Evolutionary conservation across 2,888 invertebrate genomes (phyloP).

Genomic region (Fissipunctia ypsillon): DNA sequence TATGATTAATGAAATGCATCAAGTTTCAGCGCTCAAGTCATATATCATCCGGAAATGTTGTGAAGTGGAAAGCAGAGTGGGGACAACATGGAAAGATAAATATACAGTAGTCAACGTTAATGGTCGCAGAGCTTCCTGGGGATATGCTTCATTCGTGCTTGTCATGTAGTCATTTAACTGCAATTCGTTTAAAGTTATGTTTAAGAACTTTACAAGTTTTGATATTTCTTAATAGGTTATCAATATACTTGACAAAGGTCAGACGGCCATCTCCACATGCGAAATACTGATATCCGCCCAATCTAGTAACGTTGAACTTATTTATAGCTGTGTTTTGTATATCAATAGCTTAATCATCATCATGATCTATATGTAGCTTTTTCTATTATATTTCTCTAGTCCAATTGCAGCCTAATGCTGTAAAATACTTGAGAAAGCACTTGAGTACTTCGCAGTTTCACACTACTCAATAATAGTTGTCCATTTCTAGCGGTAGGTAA

Average conservation of each 20-base stretch:
- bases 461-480: not conserved
- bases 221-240: not conserved
- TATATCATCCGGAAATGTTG: constrained; percentile 41
- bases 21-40: constrained; percentile 31
- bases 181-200: too few species aligned
- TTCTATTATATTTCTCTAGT: too few species aligned
- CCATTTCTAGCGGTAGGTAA: not conserved
- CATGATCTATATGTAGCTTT: too few species aligned
- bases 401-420: too few species aligned
- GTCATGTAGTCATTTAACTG: not conserved
- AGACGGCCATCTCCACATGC: too few species aligned
- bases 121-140: not conserved
- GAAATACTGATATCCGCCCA: not conserved
- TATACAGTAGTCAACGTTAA: constrained; percentile 10
- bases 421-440: too few species aligned
- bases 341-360: too few species aligned
- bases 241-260: too few species aligned
- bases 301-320: too few species aligned
- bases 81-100: constrained; percentile 39
- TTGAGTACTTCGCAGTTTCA: not conserved
- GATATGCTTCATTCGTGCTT: not conserved
- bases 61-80: constrained; percentile 18
- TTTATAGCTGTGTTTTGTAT: too few species aligned
- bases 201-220: not conserved
- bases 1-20: constrained; percentile 60